A percentile compares a stretch with the other conserved stretches of the same genome.
Conservation (phyloP, 2,888 invertebrate species). For the Theretra japonica region DNA sequence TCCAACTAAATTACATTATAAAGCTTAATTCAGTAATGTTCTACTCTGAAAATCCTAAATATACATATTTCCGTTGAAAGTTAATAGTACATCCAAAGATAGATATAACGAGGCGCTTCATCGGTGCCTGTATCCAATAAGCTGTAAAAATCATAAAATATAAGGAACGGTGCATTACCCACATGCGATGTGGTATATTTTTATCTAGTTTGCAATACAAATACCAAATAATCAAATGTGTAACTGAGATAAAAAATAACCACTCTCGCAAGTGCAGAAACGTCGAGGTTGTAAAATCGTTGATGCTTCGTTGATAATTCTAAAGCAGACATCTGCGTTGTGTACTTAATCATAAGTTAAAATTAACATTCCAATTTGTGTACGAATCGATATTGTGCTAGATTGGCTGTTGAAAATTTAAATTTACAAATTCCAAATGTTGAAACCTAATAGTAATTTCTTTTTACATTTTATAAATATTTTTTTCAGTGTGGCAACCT, state of each 20-base stretch:
- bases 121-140: constrained; percentile 10
- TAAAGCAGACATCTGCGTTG: background rate
- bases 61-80: background rate
- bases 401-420: background rate
- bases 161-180: constrained; percentile 23
- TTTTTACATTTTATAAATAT: background rate
- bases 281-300: constrained; percentile 22
- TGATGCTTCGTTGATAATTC: constrained; percentile 22
- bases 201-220: constrained; percentile 25
- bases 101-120: background rate
- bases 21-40: background rate
- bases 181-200: constrained; percentile 21
- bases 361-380: constrained; percentile 14
- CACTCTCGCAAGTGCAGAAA: constrained; percentile 13
- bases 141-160: constrained; percentile 8
- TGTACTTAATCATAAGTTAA: constrained; percentile 14
- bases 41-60: no score
- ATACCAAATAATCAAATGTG: constrained; percentile 16
- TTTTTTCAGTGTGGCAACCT: background rate
- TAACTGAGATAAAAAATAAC: constrained; percentile 10
- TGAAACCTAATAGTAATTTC: background rate
- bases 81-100: constrained; percentile 11
- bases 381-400: background rate
- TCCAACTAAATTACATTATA: background rate
- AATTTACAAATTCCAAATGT: background rate